phyloP scores from a whole-genome alignment of 2,888 invertebrate species.

The Exocentrus adspersus region DNA sequence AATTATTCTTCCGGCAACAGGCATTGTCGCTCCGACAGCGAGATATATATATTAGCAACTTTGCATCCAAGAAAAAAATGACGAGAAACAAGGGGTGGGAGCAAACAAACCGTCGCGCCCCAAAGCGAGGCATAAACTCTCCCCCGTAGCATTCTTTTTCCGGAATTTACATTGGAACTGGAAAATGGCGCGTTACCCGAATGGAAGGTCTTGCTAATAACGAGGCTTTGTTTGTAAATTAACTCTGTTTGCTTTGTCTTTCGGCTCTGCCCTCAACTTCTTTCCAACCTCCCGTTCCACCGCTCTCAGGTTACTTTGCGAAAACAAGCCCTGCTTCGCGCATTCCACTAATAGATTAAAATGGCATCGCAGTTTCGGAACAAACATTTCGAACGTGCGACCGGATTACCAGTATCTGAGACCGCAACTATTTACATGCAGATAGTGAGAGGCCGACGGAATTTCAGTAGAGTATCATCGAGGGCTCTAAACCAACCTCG shows the following conservation, averaged over 20 bases:
- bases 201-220: neutral
- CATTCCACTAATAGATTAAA: too few species aligned
- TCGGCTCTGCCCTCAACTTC: too few species aligned
- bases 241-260: too few species aligned
- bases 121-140: neutral
- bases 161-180: neutral
- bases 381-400: too few species aligned
- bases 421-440: neutral
- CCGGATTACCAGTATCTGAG: too few species aligned
- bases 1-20: slow-evolving; percentile 35
- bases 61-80: slow-evolving; percentile 32
- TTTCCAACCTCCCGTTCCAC: too few species aligned
- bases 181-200: neutral
- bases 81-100: neutral
- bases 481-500: too few species aligned
- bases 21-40: slow-evolving; percentile 39
- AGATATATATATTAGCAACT: slow-evolving; percentile 41
- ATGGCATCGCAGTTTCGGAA: too few species aligned
- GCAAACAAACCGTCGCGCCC: slow-evolving; percentile 5
- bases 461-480: too few species aligned
- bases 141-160: neutral
- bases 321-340: too few species aligned
- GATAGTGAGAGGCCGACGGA: too few species aligned
- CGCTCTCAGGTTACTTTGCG: too few species aligned
- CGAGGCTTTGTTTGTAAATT: neutral